Evolutionary conservation across 2,888 invertebrate genomes (phyloP), one percentile per base, ranked within the genome.

Genomic region (Ditula angustiorana): DNA sequence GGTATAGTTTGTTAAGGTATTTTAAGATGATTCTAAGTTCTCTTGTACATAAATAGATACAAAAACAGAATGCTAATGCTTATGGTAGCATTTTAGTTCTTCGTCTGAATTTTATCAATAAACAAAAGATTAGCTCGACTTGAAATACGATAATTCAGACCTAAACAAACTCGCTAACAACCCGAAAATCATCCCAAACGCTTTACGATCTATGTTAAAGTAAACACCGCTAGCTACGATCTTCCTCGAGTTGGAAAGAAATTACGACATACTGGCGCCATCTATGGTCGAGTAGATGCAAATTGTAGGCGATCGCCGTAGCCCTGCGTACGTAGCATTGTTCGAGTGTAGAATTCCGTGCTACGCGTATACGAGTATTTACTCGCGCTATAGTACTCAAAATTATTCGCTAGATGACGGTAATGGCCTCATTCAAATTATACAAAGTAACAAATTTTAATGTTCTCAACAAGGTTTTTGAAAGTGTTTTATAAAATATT

Each of bases 351-450:
- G 21, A 11, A 35, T 55, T 55, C 26, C 13, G 21, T 28, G 35
- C 35, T 35, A 53, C 44, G 61, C 44, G 50, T 35, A 33, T 19
- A 33, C 33, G 24, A 47, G 41, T 41, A 41, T 41, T 41, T 41
- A 10, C 19, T 10, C 41, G n/a, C 10, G 21, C n/a, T 10, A 24
- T 65, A 33, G 66, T 69, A 47, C 47, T 53, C 5, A 19, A 49
- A 65, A 63, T 49, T 67, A 58, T 50, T 57, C 72, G 67, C 59
- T 69, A 74, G 73, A 70, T 72, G 73, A 62, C 72, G 60, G 41
- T 55, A 56, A 35, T 23, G 35, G 66, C 65, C 23, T 3, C 30
- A 33, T 55, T 19, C 19, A 41, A 47, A 33, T 30, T 35, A 19
- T 26, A 10, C 5, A 10, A 7, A 35, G 19, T 35, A 16, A 13